A percentile compares a stretch with the other conserved stretches of the same genome.
Conservation (phyloP, 1,140 invertebrate species). For the Episyrphus balteatus region DNA sequence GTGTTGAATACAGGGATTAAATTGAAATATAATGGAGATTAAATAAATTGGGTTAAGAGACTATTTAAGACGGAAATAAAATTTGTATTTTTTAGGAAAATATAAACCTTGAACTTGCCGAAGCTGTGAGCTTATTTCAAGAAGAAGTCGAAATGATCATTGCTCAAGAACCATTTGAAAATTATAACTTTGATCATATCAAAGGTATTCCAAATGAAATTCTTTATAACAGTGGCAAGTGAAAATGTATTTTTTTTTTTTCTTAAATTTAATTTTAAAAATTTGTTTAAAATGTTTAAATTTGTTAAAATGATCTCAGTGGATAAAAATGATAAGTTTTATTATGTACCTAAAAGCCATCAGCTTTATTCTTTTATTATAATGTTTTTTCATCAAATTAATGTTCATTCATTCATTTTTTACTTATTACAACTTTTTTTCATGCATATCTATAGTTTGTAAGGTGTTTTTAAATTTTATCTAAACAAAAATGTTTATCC, state of each 20-base stretch:
- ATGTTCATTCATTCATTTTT: no score
- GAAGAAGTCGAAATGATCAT: slow-evolving; percentile 25
- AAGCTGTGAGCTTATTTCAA: slow-evolving; percentile 19
- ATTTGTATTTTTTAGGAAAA: slow-evolving; percentile 11
- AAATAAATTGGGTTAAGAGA: not conserved
- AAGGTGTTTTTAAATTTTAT: no score
- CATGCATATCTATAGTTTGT: no score
- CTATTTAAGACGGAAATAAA: not conserved
- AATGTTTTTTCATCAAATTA: no score
- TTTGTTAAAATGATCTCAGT: no score
- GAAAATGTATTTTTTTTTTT: not conserved
- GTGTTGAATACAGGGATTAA: no score
- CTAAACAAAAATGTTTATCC: no score
- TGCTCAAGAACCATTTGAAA: slow-evolving; percentile 16
- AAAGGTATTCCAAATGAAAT: slow-evolving; percentile 23
- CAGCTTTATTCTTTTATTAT: no score
- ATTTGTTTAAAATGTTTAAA: not conserved
- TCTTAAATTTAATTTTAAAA: not conserved
- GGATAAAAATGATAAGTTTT: no score
- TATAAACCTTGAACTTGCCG: slow-evolving; percentile 11
- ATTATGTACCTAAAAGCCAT: no score
- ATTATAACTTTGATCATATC: slow-evolving; percentile 26
- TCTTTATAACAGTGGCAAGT: slow-evolving; percentile 13
- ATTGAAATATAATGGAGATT: no score
- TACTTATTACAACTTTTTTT: no score